Evolutionary conservation across 2,113 vertebrate genomes (phyloP).

Genomic region (Eublepharis macularius): DNA sequence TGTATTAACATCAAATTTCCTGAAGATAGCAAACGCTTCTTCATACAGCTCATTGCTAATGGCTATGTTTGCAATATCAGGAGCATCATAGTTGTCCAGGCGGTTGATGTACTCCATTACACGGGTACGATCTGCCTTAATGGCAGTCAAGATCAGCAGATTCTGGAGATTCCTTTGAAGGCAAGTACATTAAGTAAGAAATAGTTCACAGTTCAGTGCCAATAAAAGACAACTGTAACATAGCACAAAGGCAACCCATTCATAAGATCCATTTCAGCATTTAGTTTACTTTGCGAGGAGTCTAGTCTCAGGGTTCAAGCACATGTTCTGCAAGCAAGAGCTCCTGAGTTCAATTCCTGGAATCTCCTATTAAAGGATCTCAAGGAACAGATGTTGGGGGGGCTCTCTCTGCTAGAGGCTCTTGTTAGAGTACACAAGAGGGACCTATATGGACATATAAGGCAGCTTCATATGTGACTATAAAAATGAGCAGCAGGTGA

Average conservation of each 20-base stretch:
- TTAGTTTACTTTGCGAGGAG: not conserved
- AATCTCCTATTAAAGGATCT: too few relatives aligned
- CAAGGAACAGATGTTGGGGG: too few relatives aligned
- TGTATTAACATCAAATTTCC: constrained; percentile 92
- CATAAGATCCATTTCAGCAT: not conserved
- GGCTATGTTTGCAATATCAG: constrained; percentile 91
- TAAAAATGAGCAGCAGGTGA: not conserved
- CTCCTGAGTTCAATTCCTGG: too few relatives aligned
- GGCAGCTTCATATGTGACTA: too few relatives aligned
- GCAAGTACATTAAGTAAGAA: constrained; percentile 16
- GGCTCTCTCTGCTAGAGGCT: too few relatives aligned
- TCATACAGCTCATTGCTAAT: constrained; percentile 91
- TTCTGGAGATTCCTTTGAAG: constrained; percentile 90
- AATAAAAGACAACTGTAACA: not conserved
- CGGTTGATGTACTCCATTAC: constrained; percentile 94
- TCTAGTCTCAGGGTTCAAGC: too few relatives aligned
- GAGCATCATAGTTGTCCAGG: constrained; percentile 91
- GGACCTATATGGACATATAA: too few relatives aligned
- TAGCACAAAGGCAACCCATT: not conserved
- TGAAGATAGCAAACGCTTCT: constrained; percentile 91
- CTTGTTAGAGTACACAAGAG: too few relatives aligned
- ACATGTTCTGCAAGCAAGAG: too few relatives aligned
- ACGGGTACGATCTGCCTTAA: constrained; percentile 88
- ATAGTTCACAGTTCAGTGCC: not conserved
- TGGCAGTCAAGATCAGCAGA: constrained; percentile 90